Evolutionary conservation across 1,140 invertebrate genomes (phyloP), one percentile per base, ranked within the genome.

Genomic region (Ostrea denselamellosa): DNA sequence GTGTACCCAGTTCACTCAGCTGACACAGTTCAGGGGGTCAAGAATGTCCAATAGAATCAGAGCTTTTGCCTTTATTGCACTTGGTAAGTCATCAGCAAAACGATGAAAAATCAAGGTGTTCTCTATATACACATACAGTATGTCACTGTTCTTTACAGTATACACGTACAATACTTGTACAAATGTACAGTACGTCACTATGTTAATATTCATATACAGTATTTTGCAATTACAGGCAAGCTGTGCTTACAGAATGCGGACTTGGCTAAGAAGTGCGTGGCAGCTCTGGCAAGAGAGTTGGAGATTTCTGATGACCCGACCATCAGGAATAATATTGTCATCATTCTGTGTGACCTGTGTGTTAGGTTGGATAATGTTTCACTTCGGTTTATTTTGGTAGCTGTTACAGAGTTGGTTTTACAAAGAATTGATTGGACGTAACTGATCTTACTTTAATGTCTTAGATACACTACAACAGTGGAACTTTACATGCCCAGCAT

Each of bases 281-380:
- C 96, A 44, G 94, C 95, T 19, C 88, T 96, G 85, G 96, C 95
- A 8, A 90, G 94, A 87, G 94, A 96, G 85, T 91, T 96, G 65
- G 96, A 92, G 90, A 93, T 92, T 0, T 93, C 94, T 0, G 89
- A 89, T 4, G 95, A 96, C 88, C 92, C 95, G 12, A 93, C 95
- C 2, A 94, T 96, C 2, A 95, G 96, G 83, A 96, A 96, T 71
- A 97, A 97, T 91, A 95, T 96, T 9, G 95, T 96, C 8, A 96
- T 96, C 90, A 95, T 96, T 10, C 93, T 97, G 65, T 96, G 96
- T 58, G 96, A 97, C 93, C 94, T 97, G 71, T 96, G 96, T 91
- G 92, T 96, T 84, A 96, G 96, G 95, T 95, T 12, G 19, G 53
- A 58, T 34, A 25, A 12, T 7, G 12, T 12, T 19, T 54, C n/a